phyloP scores from a whole-genome alignment of 2,797 vertebrate species.

The Sebastes alutus region DNA sequence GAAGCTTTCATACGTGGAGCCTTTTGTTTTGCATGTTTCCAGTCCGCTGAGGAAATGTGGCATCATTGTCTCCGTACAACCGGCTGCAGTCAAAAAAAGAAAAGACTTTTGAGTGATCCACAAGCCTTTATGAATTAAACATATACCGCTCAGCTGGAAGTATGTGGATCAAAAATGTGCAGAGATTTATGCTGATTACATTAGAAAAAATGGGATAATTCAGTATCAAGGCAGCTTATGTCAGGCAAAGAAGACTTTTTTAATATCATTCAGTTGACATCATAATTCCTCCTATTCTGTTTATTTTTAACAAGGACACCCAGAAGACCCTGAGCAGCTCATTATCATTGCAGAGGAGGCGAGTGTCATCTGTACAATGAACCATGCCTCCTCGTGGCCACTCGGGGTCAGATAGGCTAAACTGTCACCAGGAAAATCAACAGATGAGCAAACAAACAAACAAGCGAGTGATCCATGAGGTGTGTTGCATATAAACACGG shows the following conservation, averaged over 20 bases:
- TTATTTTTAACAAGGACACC: slow-evolving; percentile 2
- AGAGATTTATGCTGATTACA: slow-evolving; percentile 46
- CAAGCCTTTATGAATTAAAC: slow-evolving; percentile 73
- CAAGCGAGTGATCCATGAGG: background rate
- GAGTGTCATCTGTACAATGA: slow-evolving; percentile 1
- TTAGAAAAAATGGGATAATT: slow-evolving; percentile 13
- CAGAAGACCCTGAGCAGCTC: background rate
- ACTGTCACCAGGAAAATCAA: background rate
- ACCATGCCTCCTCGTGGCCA: background rate
- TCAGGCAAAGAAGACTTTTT: background rate
- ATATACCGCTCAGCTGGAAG: slow-evolving; percentile 67
- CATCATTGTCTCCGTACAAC: slow-evolving; percentile 49
- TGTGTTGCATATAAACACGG: background rate
- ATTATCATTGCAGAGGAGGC: slow-evolving; percentile 14
- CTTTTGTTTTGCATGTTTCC: slow-evolving; percentile 53
- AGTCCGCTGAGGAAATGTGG: slow-evolving; percentile 48
- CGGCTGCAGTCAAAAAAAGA: slow-evolving; percentile 42
- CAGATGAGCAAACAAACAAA: slow-evolving; percentile 3
- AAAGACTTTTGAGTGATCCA: slow-evolving; percentile 44
- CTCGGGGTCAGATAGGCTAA: slow-evolving; percentile 6
- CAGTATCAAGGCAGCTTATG: slow-evolving; percentile 9
- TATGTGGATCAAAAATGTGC: slow-evolving; percentile 54
- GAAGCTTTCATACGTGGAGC: slow-evolving; percentile 39
- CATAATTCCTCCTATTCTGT: background rate
- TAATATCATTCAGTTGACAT: slow-evolving; percentile 15